Conservation (phyloP, 2,797 vertebrate species). For the Danio tinwini region DNA sequence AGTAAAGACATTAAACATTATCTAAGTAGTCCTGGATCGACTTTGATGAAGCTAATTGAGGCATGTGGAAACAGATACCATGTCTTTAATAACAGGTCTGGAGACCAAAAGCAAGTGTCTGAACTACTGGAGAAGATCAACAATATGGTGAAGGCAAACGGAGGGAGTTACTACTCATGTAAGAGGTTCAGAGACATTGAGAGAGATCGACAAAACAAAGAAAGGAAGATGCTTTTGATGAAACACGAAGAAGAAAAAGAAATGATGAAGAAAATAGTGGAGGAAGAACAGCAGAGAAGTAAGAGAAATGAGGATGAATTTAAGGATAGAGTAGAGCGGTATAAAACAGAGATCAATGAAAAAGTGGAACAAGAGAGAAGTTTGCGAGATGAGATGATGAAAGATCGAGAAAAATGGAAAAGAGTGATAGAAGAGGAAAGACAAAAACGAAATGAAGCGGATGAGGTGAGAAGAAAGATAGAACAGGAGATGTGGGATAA, state of each 20-base stretch:
- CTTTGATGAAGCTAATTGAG: accelerated
- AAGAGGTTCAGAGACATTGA: conserved; percentile 7
- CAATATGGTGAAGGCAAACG: too few relatives aligned
- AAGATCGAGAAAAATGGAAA: not conserved
- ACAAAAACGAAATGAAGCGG: not conserved
- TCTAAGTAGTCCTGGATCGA: accelerated
- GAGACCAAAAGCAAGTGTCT: not conserved
- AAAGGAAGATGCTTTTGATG: accelerated
- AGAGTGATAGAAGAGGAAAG: not conserved
- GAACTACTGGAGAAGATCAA: conserved; percentile 33
- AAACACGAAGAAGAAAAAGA: not conserved
- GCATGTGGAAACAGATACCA: not conserved
- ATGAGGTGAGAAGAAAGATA: not conserved
- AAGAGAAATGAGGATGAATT: not conserved
- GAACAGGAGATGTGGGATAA: accelerated
- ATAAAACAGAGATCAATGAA: not conserved
- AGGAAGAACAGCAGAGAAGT: not conserved
- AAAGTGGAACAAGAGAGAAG: too few relatives aligned
- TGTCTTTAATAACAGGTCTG: not conserved
- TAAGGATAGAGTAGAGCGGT: not conserved
- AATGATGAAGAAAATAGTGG: not conserved
- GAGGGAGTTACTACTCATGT: not conserved
- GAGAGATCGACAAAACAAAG: not conserved
- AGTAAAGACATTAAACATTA: not conserved
- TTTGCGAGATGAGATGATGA: too few relatives aligned